Evolutionary conservation across 2,113 vertebrate genomes (phyloP).

Genomic region (Girardinichthys multiradiatus): DNA sequence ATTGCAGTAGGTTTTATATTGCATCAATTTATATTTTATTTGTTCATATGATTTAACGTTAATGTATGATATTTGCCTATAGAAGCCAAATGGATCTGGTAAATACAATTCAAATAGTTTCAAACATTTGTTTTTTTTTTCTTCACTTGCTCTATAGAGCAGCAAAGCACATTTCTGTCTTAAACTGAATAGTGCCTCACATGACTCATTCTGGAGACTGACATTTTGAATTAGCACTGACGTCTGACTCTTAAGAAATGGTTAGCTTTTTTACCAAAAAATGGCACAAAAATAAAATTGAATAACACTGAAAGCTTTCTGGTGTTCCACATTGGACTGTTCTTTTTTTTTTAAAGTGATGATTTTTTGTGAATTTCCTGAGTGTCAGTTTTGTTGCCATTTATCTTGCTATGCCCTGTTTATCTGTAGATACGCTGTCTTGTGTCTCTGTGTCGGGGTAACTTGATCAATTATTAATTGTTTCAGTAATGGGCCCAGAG

Average conservation of each 20-base stretch:
- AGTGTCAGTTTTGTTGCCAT: background rate
- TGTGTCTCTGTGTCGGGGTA: conserved; percentile 32
- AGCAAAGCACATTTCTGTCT: background rate
- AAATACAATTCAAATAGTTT: no score
- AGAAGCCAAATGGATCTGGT: no score
- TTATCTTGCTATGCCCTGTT: conserved; percentile 1
- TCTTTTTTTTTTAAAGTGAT: background rate
- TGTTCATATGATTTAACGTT: no score
- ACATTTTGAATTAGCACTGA: background rate
- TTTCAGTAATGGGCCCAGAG: conserved; percentile 61
- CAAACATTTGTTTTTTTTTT: no score
- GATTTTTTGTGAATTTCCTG: background rate
- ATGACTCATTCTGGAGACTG: background rate
- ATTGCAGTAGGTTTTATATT: no score
- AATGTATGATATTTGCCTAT: no score
- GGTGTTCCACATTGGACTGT: background rate
- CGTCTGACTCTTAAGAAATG: background rate
- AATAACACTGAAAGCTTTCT: background rate
- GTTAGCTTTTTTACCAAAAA: background rate
- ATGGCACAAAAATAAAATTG: background rate
- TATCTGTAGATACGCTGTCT: background rate
- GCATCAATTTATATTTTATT: no score
- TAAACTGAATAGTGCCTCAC: background rate
- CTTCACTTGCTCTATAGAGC: background rate
- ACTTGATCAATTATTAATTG: conserved; percentile 69